Base-by-base conservation (phyloP, 2,797 vertebrate genomes). In the Helarctos malayanus region DNA sequence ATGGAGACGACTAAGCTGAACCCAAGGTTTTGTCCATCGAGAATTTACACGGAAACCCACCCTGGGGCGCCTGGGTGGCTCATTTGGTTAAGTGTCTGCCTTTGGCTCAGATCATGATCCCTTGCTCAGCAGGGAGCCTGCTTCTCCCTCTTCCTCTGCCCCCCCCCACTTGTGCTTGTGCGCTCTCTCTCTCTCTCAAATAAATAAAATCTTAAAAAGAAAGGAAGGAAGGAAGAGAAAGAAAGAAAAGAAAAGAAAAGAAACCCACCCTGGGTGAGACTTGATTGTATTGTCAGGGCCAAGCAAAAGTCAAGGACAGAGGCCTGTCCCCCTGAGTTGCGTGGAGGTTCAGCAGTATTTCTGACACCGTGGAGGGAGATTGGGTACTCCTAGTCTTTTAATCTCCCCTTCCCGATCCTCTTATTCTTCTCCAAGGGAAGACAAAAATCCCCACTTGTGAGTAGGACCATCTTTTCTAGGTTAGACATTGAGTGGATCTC, bases 401-500 rank as follows among this genome's bases (percentile, higher is more conserved):
- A 57, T 85, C 9, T 41, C 29, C 23, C 5, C 52, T 45, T 16
- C 2, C 10, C 21, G 5, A 8, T 25, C 5, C 12, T n/a, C 5
- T 82, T 35, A n/a, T 41, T 56, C 45, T 82, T 94, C 35, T 63
- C 32, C 10, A 35, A 84, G 57, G 10, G 54, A 81, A 94, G 91
- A 85, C 47, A 80, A 79, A 95, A 75, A 49, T 29, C 15, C 29
- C 79, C 80, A 52, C 21, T 56, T 92, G 45, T 59, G 71, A 57
- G 82, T 38, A 59, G 90, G 76, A 12, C 73, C 45, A 89, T 96
- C 57, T 54, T 84, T 83, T 81, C 27, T 65, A 59, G 57, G 25
- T 79, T 97, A 38, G 94, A 61, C 29, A 21, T 23, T 89, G 63
- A 97, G 19, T 84, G 14, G 21, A 3, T 65, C 91, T 75, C 0